phyloP scores from a whole-genome alignment of 2,797 vertebrate genomes.

The Choloepus didactylus region DNA sequence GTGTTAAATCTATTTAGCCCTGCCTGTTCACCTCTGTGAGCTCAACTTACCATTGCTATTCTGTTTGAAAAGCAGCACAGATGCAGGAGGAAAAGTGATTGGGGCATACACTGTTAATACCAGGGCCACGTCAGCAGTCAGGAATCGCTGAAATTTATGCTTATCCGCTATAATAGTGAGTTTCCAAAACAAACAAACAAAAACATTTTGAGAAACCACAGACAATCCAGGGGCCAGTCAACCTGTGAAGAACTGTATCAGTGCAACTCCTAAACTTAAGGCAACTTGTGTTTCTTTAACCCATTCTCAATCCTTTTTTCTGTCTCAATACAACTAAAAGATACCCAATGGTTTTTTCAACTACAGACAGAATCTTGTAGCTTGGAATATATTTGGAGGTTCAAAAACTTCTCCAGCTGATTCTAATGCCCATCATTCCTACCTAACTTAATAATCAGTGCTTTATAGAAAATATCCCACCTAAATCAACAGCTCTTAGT shows the following conservation, averaged over 20 bases:
- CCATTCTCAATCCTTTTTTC: conserved; percentile 3
- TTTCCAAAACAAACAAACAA: conserved; percentile 47
- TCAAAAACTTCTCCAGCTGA: conserved; percentile 48
- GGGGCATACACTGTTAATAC: conserved; percentile 96
- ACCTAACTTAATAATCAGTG: conserved; percentile 39
- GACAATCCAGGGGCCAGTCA: conserved; percentile 15
- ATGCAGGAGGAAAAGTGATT: conserved; percentile 95
- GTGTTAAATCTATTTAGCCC: neutral
- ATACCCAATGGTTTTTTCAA: conserved; percentile 37
- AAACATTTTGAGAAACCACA: conserved; percentile 34
- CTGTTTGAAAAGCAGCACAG: conserved; percentile 95
- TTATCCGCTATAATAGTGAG: conserved; percentile 92
- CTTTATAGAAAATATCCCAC: neutral
- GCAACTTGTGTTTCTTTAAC: conserved; percentile 32
- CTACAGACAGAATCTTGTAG: neutral
- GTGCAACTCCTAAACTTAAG: conserved; percentile 18
- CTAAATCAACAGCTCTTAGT: conserved; percentile 44
- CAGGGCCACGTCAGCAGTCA: conserved; percentile 90
- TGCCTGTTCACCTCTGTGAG: conserved; percentile 13
- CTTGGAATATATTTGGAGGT: neutral
- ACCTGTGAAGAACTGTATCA: conserved; percentile 14
- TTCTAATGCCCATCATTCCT: neutral
- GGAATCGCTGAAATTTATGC: conserved; percentile 97
- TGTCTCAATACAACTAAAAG: conserved; percentile 33
- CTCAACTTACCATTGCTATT: conserved; percentile 92